A percentile compares a stretch with the other conserved stretches of the same genome.
Evolutionary conservation across 53 echinoderm and acorn worm genomes (phyloP).

Genomic region (Hippasteria phrygiana): DNA sequence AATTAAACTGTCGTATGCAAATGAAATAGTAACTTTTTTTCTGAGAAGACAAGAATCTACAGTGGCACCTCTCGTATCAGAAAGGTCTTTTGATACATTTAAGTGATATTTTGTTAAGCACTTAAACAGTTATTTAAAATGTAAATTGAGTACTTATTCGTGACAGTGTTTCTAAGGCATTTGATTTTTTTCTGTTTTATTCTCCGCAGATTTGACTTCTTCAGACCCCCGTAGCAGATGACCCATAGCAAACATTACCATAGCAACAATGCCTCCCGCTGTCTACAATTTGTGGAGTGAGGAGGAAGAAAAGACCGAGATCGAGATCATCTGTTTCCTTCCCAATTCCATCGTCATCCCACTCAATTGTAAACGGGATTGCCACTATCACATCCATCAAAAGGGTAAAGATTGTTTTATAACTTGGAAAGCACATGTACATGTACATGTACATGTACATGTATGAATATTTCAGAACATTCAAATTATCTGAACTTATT

Average conservation of each 20-base stretch:
- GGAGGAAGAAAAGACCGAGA: constrained; percentile 67
- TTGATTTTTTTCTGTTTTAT: not conserved
- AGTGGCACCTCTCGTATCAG: no score
- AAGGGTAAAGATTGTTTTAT: constrained; percentile 66
- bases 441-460: not conserved
- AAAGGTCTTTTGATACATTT: no score
- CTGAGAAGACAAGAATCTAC: no score
- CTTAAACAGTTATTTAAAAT: not conserved
- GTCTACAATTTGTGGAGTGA: constrained; percentile 76
- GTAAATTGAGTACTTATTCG: not conserved
- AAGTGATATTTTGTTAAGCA: not conserved
- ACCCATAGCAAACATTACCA: not conserved
- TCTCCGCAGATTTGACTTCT: constrained; percentile 4
- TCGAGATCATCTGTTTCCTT: constrained; percentile 86
- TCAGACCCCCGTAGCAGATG: not conserved
- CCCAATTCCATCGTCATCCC: constrained; percentile 90
- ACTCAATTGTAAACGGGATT: constrained; percentile 79
- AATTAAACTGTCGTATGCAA: no score
- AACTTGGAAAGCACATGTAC: not conserved
- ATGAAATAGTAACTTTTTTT: no score
- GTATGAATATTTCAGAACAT: not conserved
- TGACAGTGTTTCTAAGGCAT: not conserved
- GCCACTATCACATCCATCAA: constrained; percentile 85
- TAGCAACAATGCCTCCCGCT: constrained; percentile 72
- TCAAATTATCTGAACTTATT: not conserved